Evolutionary conservation across 2,113 vertebrate genomes (phyloP).

Genomic region (Tyrannus savana): DNA sequence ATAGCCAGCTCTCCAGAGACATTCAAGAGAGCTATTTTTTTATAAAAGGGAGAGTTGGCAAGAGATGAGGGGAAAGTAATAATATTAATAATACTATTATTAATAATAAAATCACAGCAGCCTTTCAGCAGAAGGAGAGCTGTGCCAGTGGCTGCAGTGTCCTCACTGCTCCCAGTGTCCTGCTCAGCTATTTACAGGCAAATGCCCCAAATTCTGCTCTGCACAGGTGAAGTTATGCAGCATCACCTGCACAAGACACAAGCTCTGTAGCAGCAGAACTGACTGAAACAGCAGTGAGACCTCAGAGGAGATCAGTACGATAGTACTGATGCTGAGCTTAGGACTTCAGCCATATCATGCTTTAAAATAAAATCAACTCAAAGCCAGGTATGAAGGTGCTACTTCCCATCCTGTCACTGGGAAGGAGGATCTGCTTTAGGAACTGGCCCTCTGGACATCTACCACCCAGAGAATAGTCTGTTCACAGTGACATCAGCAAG

Average conservation of each 20-base stretch:
- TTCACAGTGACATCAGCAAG: background rate
- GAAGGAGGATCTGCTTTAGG: background rate
- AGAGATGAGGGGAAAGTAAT: background rate
- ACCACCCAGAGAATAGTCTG: background rate
- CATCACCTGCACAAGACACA: background rate
- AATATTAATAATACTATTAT: background rate
- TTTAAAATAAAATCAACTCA: background rate
- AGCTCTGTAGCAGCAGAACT: background rate
- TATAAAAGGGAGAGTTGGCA: background rate
- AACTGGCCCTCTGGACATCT: background rate
- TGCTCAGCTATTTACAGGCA: background rate
- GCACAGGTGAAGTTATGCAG: background rate
- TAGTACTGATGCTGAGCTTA: background rate
- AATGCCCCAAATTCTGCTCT: background rate
- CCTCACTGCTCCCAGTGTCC: background rate
- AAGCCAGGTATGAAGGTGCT: rapidly evolving
- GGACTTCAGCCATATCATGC: background rate
- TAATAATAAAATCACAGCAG: background rate
- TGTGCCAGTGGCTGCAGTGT: background rate
- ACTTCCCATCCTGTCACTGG: background rate
- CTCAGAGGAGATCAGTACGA: background rate
- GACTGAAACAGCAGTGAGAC: rapidly evolving
- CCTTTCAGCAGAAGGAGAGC: background rate
- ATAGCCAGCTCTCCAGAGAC: slow-evolving; percentile 1
- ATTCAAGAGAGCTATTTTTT: background rate